Base-by-base conservation (phyloP, 2,797 vertebrate genomes). In the Danio albolineatus region DNA sequence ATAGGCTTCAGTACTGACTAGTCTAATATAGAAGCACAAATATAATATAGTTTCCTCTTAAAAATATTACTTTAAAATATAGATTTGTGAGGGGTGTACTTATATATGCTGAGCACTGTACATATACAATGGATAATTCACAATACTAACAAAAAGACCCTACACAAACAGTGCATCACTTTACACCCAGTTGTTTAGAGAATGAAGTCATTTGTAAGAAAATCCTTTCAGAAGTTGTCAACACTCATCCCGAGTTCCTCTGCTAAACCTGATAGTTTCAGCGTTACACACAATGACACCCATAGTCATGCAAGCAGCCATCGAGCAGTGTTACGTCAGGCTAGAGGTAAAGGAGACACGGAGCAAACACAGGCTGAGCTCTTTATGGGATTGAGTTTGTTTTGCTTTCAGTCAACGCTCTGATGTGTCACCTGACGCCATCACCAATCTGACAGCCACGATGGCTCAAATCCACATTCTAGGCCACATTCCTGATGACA, bases 381-480 rank as follows among this genome's bases (percentile, higher is more conserved):
- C 72, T 73, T n/a, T 46, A 43, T 21, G 62, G 56, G 71, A 79
- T 76, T 82, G 64, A 69, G 82, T 85, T 85, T 84, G 73, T 80
- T 80, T 82, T 54, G 53, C 79, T 76, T 78, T 74, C 69, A 80
- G 80, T 61, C 49, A 71, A 61, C 51, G 53, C 61, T 78, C 78
- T 62, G 57, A 71, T 79, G 67, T 84, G 82, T 86, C 73, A 84
- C 49, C 39, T 67, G 80, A 84, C 57, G 57, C 85, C 14, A 77
- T 71, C 74, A 84, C 64, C 36, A 70, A 80, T 82, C 76, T 74
- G 65, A 60, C 83, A 79, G 48, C 49, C 72, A 56, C 69, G 62
- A 74, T 76, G 10, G 41, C 70, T 79, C 48, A 28, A 62, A 9
- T 81, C 57, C 1, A 1, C 79, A 83, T 36, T 83, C n/a, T 19